Evolutionary conservation across 2,888 invertebrate genomes (phyloP), one percentile per base, ranked within the genome.

Genomic region (Steinernema hermaphroditum): DNA sequence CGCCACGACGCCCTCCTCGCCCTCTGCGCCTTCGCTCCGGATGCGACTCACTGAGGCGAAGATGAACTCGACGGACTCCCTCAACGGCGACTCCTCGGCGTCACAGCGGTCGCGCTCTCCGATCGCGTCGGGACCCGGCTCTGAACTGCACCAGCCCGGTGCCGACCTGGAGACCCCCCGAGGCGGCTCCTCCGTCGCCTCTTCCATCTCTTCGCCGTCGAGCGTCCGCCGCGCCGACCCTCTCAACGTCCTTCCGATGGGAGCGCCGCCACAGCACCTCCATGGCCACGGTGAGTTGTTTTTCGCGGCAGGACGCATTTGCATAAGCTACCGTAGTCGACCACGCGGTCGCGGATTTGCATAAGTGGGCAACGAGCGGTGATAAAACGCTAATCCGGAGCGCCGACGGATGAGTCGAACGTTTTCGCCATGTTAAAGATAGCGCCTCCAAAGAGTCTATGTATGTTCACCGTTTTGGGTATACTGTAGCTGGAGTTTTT

Each of bases 101-200:
- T 54, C 54, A 27, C 54, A 54, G 27, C 54, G 19, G 24, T 54
- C 54, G 24, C 54, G 54, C 27, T 54, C 54, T 2, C 54, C 54
- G 27, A 27, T 22, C 54, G 27, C 54, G 54, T 54, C 54, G 27
- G 54, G 54, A 27, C 54, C 54, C 54, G 54, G 4, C 22, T 22
- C 54, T 4, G 19, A 19, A 4, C 54, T 54, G 9, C 54, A 54
- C 12, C 54, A 54, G 19, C 54, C 22, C n/a, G 54, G 54, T 27
- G 70, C 70, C 29, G 70, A 49, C 44, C 19, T 19, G 29, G 70
- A 49, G 22, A 44, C 70, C 70, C 46, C 44, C 70, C 46, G 70
- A 12, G 70, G 44, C 44, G 70, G 44, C 27, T 70, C 46, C 19
- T 70, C 44, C 46, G 12, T 70, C 22, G 27, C 46, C 70, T 44